A percentile compares a stretch with the other conserved stretches of the same genome.
Conservation (phyloP, 2,888 invertebrate species). For the Tuta absoluta region DNA sequence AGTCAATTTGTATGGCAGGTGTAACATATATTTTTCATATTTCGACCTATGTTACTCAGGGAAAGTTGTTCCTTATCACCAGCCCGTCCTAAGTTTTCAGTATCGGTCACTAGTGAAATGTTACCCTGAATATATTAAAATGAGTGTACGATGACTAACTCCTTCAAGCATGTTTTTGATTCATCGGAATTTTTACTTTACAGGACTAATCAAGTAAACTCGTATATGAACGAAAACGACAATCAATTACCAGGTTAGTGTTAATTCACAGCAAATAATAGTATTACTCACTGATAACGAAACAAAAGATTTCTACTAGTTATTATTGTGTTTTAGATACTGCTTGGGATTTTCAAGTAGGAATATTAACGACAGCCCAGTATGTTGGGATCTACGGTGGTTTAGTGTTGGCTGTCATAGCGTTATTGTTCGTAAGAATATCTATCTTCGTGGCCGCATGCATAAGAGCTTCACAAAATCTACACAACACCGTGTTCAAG, state of each 20-base stretch:
- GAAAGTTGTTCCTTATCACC: too few relatives aligned
- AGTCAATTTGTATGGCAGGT: too few relatives aligned
- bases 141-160: too few relatives aligned
- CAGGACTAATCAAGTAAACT: conserved; percentile 70
- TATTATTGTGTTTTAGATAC: conserved; percentile 51
- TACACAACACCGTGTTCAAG: conserved; percentile 89
- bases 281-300: background rate
- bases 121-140: too few relatives aligned
- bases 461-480: conserved; percentile 83
- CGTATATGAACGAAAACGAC: conserved; percentile 49
- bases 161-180: background rate
- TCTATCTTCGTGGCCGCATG: conserved; percentile 82
- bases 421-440: conserved; percentile 78
- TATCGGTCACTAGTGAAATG: too few relatives aligned
- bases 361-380: conserved; percentile 58
- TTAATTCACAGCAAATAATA: background rate
- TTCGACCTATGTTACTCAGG: too few relatives aligned
- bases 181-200: conserved; percentile 33
- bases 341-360: conserved; percentile 54
- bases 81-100: too few relatives aligned
- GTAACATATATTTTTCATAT: too few relatives aligned
- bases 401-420: conserved; percentile 62
- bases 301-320: conserved; percentile 12
- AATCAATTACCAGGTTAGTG: conserved; percentile 55
- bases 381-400: conserved; percentile 63